A percentile compares a stretch with the other conserved stretches of the same genome.
These are phyloP conservation scores for Glyphotaelius pellucidus DNA, from an alignment of 2,888 invertebrate species.

Conservation along the genomic window DNA sequence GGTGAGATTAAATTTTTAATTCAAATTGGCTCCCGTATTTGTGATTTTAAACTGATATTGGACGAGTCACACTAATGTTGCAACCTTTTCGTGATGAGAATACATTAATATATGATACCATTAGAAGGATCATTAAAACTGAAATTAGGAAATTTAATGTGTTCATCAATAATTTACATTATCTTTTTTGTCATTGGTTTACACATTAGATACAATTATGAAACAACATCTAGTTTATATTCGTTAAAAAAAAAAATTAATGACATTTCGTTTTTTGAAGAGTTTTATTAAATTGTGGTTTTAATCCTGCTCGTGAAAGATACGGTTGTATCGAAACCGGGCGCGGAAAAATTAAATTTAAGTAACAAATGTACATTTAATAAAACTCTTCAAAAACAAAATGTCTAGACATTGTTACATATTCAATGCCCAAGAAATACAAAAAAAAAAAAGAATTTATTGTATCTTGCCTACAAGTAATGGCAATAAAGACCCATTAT, in stretches of 20 bases:
- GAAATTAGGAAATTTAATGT: neutral
- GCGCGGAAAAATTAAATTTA: too few relatives aligned
- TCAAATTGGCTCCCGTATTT: conserved; percentile 36
- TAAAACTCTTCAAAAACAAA: too few relatives aligned
- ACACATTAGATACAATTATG: too few relatives aligned
- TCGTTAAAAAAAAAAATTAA: neutral
- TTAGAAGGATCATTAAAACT: neutral
- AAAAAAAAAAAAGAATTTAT: neutral
- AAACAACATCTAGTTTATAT: neutral
- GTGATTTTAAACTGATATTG: conserved; percentile 14
- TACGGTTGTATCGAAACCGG: too few relatives aligned
- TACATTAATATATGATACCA: neutral
- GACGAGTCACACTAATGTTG: neutral
- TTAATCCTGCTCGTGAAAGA: too few relatives aligned
- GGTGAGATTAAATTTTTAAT: conserved; percentile 33
- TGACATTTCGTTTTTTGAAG: too few relatives aligned
- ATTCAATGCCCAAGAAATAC: too few relatives aligned
- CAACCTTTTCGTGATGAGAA: conserved; percentile 12
- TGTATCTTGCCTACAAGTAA: neutral
- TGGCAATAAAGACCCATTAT: neutral
- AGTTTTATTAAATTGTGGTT: too few relatives aligned
- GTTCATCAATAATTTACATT: neutral
- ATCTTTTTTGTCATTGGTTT: too few relatives aligned
- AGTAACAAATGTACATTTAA: too few relatives aligned
- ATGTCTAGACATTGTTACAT: too few relatives aligned